Conservation (phyloP, 2,113 vertebrate species). For the Romanogobio albipinnatus region DNA sequence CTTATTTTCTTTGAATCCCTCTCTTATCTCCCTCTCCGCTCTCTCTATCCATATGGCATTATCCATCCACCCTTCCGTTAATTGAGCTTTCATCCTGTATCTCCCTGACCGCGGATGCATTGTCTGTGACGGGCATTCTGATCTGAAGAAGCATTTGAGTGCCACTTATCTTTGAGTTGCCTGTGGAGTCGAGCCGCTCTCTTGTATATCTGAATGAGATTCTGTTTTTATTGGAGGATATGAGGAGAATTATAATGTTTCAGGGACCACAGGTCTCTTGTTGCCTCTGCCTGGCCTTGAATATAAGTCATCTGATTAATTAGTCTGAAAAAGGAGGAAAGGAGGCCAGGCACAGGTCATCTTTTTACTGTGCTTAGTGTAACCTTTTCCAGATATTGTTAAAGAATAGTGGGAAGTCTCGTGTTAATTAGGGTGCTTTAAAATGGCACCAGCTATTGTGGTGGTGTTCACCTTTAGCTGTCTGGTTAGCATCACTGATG, state of each 20-base stretch:
- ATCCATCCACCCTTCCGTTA: constrained; percentile 30
- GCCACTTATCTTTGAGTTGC: background rate
- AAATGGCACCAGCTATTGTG: background rate
- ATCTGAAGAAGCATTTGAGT: constrained; percentile 33
- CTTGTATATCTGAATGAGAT: constrained; percentile 22
- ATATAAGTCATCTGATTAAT: background rate
- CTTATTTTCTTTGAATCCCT: background rate
- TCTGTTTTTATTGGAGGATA: constrained; percentile 14
- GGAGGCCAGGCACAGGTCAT: background rate
- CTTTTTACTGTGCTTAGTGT: background rate
- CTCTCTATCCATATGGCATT: constrained; percentile 3
- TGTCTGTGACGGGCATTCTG: constrained; percentile 27
- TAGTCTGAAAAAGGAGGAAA: background rate
- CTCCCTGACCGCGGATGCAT: constrained; percentile 5
- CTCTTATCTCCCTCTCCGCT: background rate
- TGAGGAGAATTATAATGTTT: constrained; percentile 13
- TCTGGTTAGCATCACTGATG: background rate
- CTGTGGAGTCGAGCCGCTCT: constrained; percentile 4
- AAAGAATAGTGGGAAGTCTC: background rate
- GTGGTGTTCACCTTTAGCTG: background rate
- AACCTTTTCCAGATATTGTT: background rate
- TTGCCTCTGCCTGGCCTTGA: constrained; percentile 1
- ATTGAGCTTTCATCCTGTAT: constrained; percentile 37
- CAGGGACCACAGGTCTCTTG: background rate
- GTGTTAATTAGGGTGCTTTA: background rate